These are phyloP conservation scores for Acrobasis suavella DNA, from an alignment of 2,888 invertebrate genomes.

Conservation along the genomic window DNA sequence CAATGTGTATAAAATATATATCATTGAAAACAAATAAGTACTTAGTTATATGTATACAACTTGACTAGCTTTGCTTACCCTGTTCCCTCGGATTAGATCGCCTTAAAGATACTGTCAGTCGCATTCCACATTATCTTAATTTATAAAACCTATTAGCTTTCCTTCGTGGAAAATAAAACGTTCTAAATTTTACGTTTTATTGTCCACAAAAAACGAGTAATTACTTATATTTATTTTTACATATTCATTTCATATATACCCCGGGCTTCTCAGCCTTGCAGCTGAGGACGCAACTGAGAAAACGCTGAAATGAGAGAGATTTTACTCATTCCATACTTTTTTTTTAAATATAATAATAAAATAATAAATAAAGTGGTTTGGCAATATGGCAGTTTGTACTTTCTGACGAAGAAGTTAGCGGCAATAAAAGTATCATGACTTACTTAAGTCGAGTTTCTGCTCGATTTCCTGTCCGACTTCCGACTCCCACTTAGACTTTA, in stretches of 20 bases:
- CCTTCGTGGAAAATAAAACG: too few species aligned
- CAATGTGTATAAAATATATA: neutral
- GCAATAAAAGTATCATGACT: constrained; percentile 9
- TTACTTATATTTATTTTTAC: too few species aligned
- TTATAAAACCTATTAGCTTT: too few species aligned
- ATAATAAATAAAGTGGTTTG: neutral
- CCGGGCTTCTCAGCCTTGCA: too few species aligned
- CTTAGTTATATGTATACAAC: constrained; percentile 23
- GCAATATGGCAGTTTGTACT: neutral
- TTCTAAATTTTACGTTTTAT: too few species aligned
- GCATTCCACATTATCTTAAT: neutral
- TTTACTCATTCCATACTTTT: too few species aligned
- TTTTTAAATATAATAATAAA: neutral
- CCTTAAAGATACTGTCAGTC: constrained; percentile 30
- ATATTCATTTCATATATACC: too few species aligned
- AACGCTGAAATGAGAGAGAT: too few species aligned
- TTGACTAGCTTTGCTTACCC: constrained; percentile 45
- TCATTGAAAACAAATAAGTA: neutral
- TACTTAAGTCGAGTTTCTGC: constrained; percentile 8
- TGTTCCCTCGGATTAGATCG: constrained; percentile 39
- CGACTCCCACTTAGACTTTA: neutral
- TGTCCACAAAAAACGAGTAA: too few species aligned
- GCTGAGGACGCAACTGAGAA: too few species aligned
- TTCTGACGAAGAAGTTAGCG: constrained; percentile 1
- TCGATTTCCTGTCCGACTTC: neutral